Conservation (phyloP, 2,113 vertebrate genomes). For the Mystacornis crossleyi region DNA sequence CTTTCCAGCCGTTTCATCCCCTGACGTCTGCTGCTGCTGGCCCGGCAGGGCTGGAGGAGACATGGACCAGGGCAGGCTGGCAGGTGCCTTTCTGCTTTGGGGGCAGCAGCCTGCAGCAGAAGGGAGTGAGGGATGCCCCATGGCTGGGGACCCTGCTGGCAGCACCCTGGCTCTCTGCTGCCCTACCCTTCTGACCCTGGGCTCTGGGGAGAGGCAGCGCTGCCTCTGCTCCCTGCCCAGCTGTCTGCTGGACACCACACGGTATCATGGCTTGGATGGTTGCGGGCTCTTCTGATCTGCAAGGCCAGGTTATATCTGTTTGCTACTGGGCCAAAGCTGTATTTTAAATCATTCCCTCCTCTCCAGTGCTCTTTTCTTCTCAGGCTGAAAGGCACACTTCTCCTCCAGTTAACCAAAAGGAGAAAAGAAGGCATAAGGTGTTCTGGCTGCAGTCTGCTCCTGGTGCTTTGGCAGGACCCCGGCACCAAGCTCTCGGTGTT, state of each 20-base stretch:
- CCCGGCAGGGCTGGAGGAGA: not conserved
- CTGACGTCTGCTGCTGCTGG: not conserved
- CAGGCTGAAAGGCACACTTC: rapidly evolving
- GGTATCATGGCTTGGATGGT: rapidly evolving
- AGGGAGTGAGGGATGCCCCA: not conserved
- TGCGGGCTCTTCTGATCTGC: not conserved
- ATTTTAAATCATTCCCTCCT: not conserved
- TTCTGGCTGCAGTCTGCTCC: not conserved
- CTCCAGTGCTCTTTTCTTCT: not conserved
- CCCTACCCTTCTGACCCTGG: rapidly evolving
- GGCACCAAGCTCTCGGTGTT: rapidly evolving
- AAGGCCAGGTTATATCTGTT: not conserved
- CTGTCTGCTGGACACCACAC: not conserved
- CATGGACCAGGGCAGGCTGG: not conserved
- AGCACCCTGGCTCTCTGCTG: not conserved
- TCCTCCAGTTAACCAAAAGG: not conserved
- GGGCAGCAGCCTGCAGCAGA: not conserved
- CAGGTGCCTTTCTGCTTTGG: not conserved
- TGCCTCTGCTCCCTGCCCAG: not conserved
- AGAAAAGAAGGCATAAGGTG: not conserved
- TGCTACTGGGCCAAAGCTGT: not conserved
- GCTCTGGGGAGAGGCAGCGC: not conserved
- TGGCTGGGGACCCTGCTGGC: not conserved
- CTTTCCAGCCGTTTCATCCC: not conserved
- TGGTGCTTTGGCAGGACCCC: not conserved